phyloP scores from a whole-genome alignment of 53 echinoderm and acorn worm species.

The Holothuria scabra region DNA sequence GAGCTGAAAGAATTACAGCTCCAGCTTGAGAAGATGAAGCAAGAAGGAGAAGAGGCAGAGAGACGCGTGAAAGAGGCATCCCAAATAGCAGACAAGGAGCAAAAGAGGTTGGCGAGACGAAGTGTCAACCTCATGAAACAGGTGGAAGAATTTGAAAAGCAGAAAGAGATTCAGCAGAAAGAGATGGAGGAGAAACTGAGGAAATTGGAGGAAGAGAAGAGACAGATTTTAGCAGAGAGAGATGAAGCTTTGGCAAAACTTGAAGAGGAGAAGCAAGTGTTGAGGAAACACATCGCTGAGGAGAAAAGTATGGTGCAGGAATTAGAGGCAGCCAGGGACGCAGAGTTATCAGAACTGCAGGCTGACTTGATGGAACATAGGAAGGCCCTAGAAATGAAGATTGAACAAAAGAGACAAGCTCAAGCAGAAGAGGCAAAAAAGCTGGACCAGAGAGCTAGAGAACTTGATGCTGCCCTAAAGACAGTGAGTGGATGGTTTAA shows the following conservation, averaged over 20 bases:
- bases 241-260: slow-evolving; percentile 46
- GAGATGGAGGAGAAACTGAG: slow-evolving; percentile 68
- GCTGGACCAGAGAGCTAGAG: slow-evolving; percentile 49
- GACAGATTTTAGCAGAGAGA: slow-evolving; percentile 44
- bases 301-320: slow-evolving; percentile 44
- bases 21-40: slow-evolving; percentile 60
- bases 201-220: slow-evolving; percentile 63
- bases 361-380: slow-evolving; percentile 50
- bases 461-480: slow-evolving; percentile 55
- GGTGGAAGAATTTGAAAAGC: slow-evolving; percentile 75
- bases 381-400: slow-evolving; percentile 42
- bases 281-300: slow-evolving; percentile 44
- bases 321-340: slow-evolving; percentile 45
- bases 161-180: slow-evolving; percentile 66
- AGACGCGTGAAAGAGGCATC: slow-evolving; percentile 57
- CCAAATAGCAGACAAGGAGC: slow-evolving; percentile 45
- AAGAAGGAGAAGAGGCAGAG: slow-evolving; percentile 59
- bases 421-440: slow-evolving; percentile 26
- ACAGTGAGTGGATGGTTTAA: slow-evolving; percentile 38
- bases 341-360: slow-evolving; percentile 54
- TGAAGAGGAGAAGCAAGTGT: slow-evolving; percentile 54
- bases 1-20: slow-evolving; percentile 57
- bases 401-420: slow-evolving; percentile 52
- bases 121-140: slow-evolving; percentile 77
- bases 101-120: slow-evolving; percentile 68